Conservation (phyloP, 2,113 vertebrate species). For the Microtus pennsylvanicus region DNA sequence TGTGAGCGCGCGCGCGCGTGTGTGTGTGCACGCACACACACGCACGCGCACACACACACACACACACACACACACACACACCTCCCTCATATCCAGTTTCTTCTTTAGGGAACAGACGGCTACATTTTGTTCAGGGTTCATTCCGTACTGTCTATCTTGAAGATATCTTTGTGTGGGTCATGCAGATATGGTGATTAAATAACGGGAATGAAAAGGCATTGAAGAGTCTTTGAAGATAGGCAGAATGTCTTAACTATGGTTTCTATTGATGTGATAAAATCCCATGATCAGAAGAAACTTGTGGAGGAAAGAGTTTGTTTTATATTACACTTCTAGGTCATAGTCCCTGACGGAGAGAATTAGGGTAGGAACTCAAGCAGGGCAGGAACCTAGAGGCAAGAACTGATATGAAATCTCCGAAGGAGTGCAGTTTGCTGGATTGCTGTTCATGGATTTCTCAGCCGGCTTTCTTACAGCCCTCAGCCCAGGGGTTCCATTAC, state of each 20-base stretch:
- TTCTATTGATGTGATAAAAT: not conserved
- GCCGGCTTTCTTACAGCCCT: not conserved
- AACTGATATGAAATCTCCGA: not conserved
- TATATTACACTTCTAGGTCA: not conserved
- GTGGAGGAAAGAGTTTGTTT: not conserved
- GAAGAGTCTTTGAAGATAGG: slow-evolving; percentile 2
- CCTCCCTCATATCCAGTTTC: not conserved
- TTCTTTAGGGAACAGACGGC: not conserved
- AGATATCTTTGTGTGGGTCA: not conserved
- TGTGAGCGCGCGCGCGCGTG: too few relatives aligned
- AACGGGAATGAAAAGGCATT: not conserved
- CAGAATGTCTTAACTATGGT: not conserved
- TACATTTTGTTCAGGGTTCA: not conserved
- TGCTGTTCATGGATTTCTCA: not conserved
- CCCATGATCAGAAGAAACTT: not conserved
- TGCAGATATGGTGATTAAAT: not conserved
- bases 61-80: not conserved
- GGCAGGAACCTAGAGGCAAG: not conserved
- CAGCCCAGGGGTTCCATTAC: not conserved
- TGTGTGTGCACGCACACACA: too few relatives aligned
- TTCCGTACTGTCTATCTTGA: not conserved
- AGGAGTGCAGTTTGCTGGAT: not conserved
- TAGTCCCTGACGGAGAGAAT: too few relatives aligned
- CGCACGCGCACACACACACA: too few relatives aligned
- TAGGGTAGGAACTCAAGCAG: not conserved